Evolutionary conservation across 2,113 vertebrate species (phyloP), one percentile per base, ranked within the genome.

Genomic region (Sinocyclocheilus maitianheensis): DNA sequence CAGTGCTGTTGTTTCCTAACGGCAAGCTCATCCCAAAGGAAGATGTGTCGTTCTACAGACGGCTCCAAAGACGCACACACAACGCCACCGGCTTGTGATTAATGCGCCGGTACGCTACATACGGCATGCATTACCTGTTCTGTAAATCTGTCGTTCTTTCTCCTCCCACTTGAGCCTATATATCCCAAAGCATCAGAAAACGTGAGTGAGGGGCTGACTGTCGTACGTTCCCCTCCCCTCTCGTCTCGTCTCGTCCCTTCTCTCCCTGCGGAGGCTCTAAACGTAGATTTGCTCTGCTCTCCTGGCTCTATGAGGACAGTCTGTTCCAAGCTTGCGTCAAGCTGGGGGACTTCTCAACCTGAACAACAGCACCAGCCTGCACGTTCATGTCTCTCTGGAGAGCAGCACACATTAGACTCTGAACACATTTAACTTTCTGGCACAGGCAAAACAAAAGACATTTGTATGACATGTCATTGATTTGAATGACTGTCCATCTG

Each of bases 141-240:
- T 85, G 77, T 87, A 89, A 79, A 79, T 78, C 69, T 88, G 91
- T 87, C 86, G 4, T 22, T 30, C 67, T 74, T 60, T 46, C 82
- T 60, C 69, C 69, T 58, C 30, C 53, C 51, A 40, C 14, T 58
- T 24, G 82, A 34, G 51, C 48, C n/a, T 69, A 13, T 51, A 48
- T 51, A 51, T 81, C 62, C 43, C 80, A 67, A 81, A 81, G 13
- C 80, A 81, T 69, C 62, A 51, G n/a, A 58, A 51, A 74, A 60
- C 2, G 20, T 11, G 34, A 80, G 14, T 53, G 51, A 74, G 81
- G 26, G 63, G 60, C 37, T 18, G 84, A 18, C 13, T 79, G 67
- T 22, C 20, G 12, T 74, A 71, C 34, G 6, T 18, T 58, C 20
- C 51, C 53, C 65, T 48, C 63, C 62, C 84, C 7, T 63, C 51